Percentiles rank a stretch among this genome's conserved stretches.
Evolutionary conservation across 2,797 vertebrate genomes (phyloP).

Genomic region (Rhabdomys pumilio): DNA sequence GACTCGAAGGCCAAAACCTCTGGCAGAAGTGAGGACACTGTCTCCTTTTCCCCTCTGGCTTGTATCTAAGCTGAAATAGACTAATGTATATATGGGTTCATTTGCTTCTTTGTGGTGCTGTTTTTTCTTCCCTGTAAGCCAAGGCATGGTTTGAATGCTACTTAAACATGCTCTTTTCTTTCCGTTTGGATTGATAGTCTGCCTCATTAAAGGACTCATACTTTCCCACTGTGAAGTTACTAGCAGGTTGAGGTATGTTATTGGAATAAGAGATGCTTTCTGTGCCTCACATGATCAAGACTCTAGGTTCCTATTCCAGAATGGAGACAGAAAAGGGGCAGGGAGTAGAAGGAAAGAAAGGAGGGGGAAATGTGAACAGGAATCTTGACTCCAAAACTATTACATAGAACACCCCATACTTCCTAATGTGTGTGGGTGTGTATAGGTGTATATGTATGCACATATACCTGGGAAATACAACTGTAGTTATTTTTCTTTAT

Average conservation of each 20-base stretch:
- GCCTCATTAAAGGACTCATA: slow-evolving; percentile 45
- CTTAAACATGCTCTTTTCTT: slow-evolving; percentile 46
- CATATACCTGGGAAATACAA: slow-evolving; percentile 18
- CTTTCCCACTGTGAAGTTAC: slow-evolving; percentile 48
- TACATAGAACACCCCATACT: not conserved
- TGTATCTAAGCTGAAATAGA: slow-evolving; percentile 38
- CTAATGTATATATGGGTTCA: not conserved
- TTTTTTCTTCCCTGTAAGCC: not conserved
- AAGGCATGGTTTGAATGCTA: slow-evolving; percentile 19
- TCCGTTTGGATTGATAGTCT: slow-evolving; percentile 43
- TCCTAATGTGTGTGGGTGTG: not conserved
- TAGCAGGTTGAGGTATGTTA: slow-evolving; percentile 25
- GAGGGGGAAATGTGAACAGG: slow-evolving; percentile 19
- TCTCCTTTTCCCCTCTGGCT: not conserved
- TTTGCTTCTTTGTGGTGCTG: slow-evolving; percentile 16
- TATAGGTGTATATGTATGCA: not conserved
- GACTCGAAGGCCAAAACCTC: slow-evolving; percentile 6
- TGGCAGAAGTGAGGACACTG: not conserved
- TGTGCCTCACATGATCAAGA: not conserved
- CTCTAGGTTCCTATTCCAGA: not conserved
- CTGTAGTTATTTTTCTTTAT: slow-evolving; percentile 34
- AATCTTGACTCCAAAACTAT: slow-evolving; percentile 33
- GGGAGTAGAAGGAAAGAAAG: not conserved
- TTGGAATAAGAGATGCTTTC: slow-evolving; percentile 50
- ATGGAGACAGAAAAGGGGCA: not conserved